Evolutionary conservation across 2,113 vertebrate species (phyloP), one percentile per base, ranked within the genome.

Genomic region (Aegypius monachus): DNA sequence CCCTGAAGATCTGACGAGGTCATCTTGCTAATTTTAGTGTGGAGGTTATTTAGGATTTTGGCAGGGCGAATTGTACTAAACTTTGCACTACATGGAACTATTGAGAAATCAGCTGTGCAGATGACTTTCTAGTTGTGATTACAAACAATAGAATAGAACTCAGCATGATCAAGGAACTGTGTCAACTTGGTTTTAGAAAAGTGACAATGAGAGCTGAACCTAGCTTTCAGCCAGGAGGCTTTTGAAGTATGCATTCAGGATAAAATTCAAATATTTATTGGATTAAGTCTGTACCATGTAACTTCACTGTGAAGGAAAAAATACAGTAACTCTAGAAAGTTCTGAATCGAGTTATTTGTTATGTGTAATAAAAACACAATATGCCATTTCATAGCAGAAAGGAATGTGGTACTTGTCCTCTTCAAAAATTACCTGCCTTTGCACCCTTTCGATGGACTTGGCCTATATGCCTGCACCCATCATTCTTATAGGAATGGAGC

Each of bases 1-100:
- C 87, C 63, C 36, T 91, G 86, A 91, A 83, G 86, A 92, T 67
- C 75, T 94, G 63, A 45, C 23, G 29, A 47, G n/a, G 75, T 92
- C 67, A 59, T 84, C 11, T 56, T 74, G 70, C 92, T 96, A 94
- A 95, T 91, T 96, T 97, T 96, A 95, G 75, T 25, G 16, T 65
- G 32, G 40, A 80, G 38, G 68, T 81, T 89, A 79, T 83, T 93
- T 89, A 66, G 45, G 38, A 40, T 92, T 89, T 82, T 93, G 86
- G 67, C 61, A 93, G 81, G 47, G 67, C 0, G 3, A 55, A 42
- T 56, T 61, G n/a, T 81, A 50, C 53, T 82, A 55, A 81, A 82
- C n/a, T 80, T 80, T 48, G 67, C 62, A 31, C 27, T 90, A 8
- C 5, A 0, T 88, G 31, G 17, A 78, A 58, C 32, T 74, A 18